phyloP scores from a whole-genome alignment of 2,113 vertebrate genomes.

The Chaetodon trifascialis region DNA sequence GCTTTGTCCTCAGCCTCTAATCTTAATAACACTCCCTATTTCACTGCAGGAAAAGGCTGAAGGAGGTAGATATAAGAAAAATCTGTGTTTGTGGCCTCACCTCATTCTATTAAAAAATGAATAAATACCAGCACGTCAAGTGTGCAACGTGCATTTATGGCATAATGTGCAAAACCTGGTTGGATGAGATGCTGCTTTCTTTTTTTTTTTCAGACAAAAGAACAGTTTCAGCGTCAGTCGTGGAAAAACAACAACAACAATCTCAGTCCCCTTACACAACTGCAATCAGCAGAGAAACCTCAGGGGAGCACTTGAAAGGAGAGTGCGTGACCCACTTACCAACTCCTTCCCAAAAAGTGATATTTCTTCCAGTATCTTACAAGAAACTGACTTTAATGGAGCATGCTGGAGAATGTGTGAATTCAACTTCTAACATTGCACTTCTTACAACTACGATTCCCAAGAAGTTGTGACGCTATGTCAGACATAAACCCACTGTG shows the following conservation, averaged over 20 bases:
- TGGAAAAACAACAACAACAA: constrained; percentile 31
- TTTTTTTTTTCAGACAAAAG: constrained; percentile 28
- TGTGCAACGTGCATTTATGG: constrained; percentile 6
- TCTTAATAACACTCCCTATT: constrained; percentile 5
- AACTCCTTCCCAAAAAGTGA: constrained; percentile 46
- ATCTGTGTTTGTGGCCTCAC: neutral
- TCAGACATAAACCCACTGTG: too few relatives aligned
- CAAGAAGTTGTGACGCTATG: too few relatives aligned
- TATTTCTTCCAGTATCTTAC: constrained; percentile 26
- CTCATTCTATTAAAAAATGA: neutral
- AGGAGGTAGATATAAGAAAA: neutral
- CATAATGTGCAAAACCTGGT: constrained; percentile 5
- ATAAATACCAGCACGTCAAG: constrained; percentile 2
- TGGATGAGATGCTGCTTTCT: neutral
- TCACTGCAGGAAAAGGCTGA: constrained; percentile 12
- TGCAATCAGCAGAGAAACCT: constrained; percentile 73
- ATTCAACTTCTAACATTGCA: neutral
- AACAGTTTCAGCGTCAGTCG: constrained; percentile 34
- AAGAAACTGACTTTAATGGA: constrained; percentile 22
- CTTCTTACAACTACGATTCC: too few relatives aligned
- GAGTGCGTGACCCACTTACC: constrained; percentile 69
- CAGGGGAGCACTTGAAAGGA: constrained; percentile 72
- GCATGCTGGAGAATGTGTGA: neutral
- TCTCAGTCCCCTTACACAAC: constrained; percentile 59
- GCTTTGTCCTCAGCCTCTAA: neutral